Base-by-base conservation (phyloP, 2,797 vertebrate species). In the Syncerus caffer region DNA sequence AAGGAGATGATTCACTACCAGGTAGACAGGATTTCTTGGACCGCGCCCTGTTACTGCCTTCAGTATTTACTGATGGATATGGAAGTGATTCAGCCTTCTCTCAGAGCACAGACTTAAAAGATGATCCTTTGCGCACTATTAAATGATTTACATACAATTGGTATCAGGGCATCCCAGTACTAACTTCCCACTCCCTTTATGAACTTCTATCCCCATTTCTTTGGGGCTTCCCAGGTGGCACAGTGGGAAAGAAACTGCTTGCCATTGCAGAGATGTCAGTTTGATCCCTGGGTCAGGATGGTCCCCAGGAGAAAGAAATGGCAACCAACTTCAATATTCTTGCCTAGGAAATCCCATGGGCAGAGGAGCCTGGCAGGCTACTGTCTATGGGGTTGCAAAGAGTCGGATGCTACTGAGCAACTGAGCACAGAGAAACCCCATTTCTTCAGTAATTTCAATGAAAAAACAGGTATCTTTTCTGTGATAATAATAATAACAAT, bases 1-100 rank as follows among this genome's bases (percentile, higher is more conserved):
- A 93, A 93, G 89, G 79, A 92, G 58, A 92, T 94, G 80, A 96
- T 88, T 95, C 90, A 84, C 57, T 93, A 93, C 85, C 82, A 93
- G 42, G 76, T 34, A 89, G 62, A 60, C 19, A 42, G 88, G 50
- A 27, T 79, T 87, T 89, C 78, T 78, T 47, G 53, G 25, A 86
- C 62, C 31, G 0, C 50, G 50, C 89, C 84, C 93, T 80, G 12
- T 38, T 57, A 50, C 14, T 62, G 88, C 91, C 91, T 58, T 96
- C 50, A 93, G 94, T 51, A 27, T 94, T 86, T 31, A 89, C 83
- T 50, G 19, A 31, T 74, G 31, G 53, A 76, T 90, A 95, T 74
- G 53, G 50, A 89, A 97, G 60, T 94, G 85, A 95, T 76, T 96
- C 89, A 71, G 85, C 51, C 25, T 23, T 80, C 86, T 67, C 95